Base-by-base conservation (phyloP, 2,113 vertebrate genomes). In the Smithornis capensis region DNA sequence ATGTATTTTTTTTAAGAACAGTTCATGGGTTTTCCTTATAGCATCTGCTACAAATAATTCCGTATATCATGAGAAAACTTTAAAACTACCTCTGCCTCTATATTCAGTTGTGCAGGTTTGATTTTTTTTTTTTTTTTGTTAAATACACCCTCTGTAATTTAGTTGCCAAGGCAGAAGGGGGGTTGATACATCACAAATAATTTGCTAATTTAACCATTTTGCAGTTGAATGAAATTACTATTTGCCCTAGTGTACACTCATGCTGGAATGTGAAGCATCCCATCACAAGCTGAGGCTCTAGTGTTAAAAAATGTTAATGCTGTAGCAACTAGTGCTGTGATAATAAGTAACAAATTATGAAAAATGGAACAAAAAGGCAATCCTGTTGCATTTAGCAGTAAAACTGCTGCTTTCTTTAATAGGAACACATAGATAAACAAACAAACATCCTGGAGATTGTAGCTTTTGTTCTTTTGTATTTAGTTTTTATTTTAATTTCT, bases 1-100 rank as follows among this genome's bases (percentile, higher is more conserved):
- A 38, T 35, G 42, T 55, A 84, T 68, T 71, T 86, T 63, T 76
- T 93, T 86, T 17, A 59, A 81, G 56, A 91, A 88, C 3, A 74
- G 16, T 92, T 92, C 89, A 92, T 82, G 15, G 6, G 6, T 59
- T 52, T 89, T 91, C 87, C 73, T 89, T 57, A 45, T n/a, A 69
- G 18, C 71, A 71, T 49, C 24, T 73, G 37, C 33, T 47, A 88
- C 44, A 75, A 90, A 28, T 76, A 93, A 69, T 90, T 77, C 59
- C 52, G 80, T 4, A 71, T 33, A 75, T 87, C 45, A 55, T 60
- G 38, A 69, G 31, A 33, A 62, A 82, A 17, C 19, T 40, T 59
- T 75, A 37, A 62, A 80, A 69, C 15, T 62, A 53, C 18, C 15
- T 44, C n/a, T 74, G 33, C 31, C 5, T 84, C 75, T 84, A 74